These are phyloP conservation scores for Triplophysa rosa DNA, from an alignment of 2,113 vertebrate species.

Conservation along the genomic window DNA sequence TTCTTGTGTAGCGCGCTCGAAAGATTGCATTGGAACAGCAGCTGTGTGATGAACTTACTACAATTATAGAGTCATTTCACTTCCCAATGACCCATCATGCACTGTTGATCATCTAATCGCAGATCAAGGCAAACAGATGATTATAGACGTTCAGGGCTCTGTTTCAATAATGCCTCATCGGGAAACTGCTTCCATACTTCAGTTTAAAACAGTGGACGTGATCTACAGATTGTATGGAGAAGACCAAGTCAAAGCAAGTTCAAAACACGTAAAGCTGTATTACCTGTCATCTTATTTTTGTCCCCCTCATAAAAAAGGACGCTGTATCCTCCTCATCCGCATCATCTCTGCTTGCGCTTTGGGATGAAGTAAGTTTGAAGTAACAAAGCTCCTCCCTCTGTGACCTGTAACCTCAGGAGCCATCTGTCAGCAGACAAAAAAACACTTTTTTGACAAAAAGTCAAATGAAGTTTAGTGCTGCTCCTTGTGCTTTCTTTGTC, in stretches of 20 bases:
- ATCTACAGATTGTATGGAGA: background rate
- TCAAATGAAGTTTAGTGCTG: background rate
- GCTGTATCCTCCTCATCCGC: constrained; percentile 76
- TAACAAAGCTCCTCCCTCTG: constrained; percentile 47
- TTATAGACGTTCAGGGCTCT: background rate
- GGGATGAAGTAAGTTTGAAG: constrained; percentile 79
- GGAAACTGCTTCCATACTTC: background rate
- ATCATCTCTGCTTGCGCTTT: constrained; percentile 79
- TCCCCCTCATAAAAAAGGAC: constrained; percentile 75
- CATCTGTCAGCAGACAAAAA: constrained; percentile 53
- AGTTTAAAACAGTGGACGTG: background rate
- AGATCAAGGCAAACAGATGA: background rate
- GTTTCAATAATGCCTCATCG: background rate
- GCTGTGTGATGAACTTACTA: constrained; percentile 21
- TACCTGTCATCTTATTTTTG: constrained; percentile 59
- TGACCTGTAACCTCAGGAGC: constrained; percentile 41
- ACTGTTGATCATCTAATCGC: background rate
- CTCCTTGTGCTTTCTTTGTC: background rate
- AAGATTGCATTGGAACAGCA: constrained; percentile 15
- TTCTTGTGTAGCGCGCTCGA: background rate
- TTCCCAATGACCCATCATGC: background rate
- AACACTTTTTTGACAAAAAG: background rate
- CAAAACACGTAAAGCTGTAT: constrained; percentile 33
- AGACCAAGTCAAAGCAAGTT: background rate
- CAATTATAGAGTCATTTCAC: constrained; percentile 1